Conservation (phyloP, 1,140 invertebrate species). For the Ceratosolen solmsi region DNA sequence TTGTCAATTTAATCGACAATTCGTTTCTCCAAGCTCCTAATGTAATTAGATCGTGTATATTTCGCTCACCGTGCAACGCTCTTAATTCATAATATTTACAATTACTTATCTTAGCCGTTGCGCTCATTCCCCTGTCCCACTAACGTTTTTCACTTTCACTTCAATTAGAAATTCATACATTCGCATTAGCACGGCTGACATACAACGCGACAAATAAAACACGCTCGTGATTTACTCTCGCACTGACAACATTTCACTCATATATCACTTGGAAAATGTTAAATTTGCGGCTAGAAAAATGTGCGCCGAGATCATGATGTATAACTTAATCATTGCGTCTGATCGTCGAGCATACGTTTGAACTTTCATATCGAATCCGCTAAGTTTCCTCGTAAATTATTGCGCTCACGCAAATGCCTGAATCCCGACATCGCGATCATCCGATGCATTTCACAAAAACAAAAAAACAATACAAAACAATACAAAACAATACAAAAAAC, state of each 20-base stretch:
- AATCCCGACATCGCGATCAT: background rate
- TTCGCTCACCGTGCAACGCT: background rate
- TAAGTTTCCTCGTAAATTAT: background rate
- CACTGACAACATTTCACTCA: constrained; percentile 10
- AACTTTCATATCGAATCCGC: background rate
- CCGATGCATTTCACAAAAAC: background rate
- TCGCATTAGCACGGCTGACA: background rate
- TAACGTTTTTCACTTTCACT: constrained; percentile 5
- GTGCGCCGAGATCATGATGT: background rate
- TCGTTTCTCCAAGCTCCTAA: background rate
- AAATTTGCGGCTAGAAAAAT: background rate
- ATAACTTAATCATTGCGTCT: background rate
- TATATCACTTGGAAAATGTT: background rate
- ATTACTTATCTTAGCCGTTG: background rate
- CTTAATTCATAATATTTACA: constrained; percentile 12
- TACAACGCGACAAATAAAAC: background rate
- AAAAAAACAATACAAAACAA: background rate
- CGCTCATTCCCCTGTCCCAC: background rate
- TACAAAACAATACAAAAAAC: no score
- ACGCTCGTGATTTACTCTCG: background rate
- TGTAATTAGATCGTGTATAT: background rate
- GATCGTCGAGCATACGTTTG: background rate
- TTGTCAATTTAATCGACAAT: background rate
- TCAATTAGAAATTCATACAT: background rate
- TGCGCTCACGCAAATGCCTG: background rate